A percentile compares a stretch with the other conserved stretches of the same genome.
These are phyloP conservation scores for Oscheius myriophilus DNA, from an alignment of 2,888 invertebrate species.

Conservation along the genomic window DNA sequence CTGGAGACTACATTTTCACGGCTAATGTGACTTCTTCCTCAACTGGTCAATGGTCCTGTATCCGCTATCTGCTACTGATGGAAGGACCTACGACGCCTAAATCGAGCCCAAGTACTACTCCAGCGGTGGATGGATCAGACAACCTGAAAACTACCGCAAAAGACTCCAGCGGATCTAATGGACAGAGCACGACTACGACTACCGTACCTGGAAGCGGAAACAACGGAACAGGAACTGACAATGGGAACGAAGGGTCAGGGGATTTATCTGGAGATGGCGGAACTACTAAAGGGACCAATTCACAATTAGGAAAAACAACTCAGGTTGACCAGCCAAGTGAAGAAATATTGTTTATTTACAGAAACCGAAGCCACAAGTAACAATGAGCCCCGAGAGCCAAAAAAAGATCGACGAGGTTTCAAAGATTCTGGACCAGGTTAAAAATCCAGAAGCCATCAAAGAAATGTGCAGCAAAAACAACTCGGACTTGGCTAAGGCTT, in stretches of 20 bases:
- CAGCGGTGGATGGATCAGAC: too few species aligned
- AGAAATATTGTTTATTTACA: background rate
- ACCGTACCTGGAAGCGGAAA: background rate
- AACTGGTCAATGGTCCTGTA: background rate
- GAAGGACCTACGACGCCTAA: too few species aligned
- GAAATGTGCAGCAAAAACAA: constrained; percentile 2
- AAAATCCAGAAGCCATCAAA: background rate
- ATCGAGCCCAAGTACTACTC: too few species aligned
- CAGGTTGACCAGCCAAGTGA: background rate
- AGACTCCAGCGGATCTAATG: too few species aligned
- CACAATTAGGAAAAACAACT: background rate
- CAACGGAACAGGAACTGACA: background rate
- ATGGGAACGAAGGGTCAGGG: background rate
- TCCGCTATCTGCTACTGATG: too few species aligned
- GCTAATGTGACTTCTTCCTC: background rate
- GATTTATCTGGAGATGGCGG: background rate
- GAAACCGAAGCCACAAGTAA: background rate
- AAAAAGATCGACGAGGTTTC: constrained; percentile 9
- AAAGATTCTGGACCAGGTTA: background rate
- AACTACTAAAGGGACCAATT: background rate
- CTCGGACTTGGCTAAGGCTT: background rate
- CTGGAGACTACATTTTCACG: background rate
- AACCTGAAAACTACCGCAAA: too few species aligned
- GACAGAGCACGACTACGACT: too few species aligned
- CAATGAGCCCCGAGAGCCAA: constrained; percentile 11